Percentiles rank a stretch among this genome's conserved stretches.
Conservation (phyloP, 2,113 vertebrate genomes). For the Thryonomys swinderianus region DNA sequence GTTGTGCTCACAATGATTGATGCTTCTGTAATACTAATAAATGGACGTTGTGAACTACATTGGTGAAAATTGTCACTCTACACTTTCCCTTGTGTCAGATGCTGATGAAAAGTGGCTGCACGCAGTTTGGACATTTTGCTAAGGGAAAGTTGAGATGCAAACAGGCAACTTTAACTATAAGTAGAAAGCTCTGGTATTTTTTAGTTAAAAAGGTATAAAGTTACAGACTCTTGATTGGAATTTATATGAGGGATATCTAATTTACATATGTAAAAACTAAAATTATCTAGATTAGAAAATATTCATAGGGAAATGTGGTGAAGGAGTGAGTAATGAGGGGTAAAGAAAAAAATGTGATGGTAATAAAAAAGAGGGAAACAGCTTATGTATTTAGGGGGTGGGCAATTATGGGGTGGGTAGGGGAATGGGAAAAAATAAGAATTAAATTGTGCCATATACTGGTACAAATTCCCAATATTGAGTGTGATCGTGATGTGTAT, state of each 20-base stretch:
- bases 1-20: background rate
- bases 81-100: background rate
- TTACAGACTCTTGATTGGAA: background rate
- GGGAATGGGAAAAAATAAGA: no score
- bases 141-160: background rate
- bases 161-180: background rate
- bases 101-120: background rate
- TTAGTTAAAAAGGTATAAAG: constrained; percentile 1
- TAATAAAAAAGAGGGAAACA: no score
- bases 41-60: background rate
- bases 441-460: no score
- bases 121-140: constrained; percentile 18
- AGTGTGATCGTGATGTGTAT: no score
- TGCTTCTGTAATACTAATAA: background rate
- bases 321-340: no score
- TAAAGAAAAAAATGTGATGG: no score
- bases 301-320: no score
- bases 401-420: no score
- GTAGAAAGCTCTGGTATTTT: background rate
- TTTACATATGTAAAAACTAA: background rate
- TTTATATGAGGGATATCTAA: background rate
- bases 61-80: constrained; percentile 22
- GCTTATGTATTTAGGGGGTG: no score
- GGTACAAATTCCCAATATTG: no score
- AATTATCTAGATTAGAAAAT: constrained; percentile 18